Evolutionary conservation across 2,888 invertebrate species (phyloP).

Genomic region (Drosophila infuscata): DNA sequence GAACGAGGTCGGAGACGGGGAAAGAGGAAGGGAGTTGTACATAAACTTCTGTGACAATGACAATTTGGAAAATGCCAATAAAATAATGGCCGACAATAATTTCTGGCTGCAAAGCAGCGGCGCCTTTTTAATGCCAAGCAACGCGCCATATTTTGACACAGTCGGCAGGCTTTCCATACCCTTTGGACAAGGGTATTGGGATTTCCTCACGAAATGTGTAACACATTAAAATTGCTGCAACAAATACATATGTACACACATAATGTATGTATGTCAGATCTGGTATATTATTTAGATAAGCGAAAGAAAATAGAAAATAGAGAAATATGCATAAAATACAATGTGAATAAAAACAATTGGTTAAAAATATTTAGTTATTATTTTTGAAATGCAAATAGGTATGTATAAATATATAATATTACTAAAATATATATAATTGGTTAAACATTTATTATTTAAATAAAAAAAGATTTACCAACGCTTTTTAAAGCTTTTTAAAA

Average conservation of each 20-base stretch:
- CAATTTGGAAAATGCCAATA: constrained; percentile 68
- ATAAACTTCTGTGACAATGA: constrained; percentile 54
- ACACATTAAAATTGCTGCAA: not conserved
- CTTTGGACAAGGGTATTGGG: constrained; percentile 4
- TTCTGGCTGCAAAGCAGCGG: constrained; percentile 22
- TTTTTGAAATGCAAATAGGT: not conserved
- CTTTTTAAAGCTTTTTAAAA: not conserved
- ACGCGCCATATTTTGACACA: constrained; percentile 44
- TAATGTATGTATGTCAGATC: not conserved
- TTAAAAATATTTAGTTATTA: not conserved
- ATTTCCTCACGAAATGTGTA: not conserved
- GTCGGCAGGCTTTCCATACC: constrained; percentile 7
- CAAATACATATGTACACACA: not conserved
- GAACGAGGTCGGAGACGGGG: not conserved
- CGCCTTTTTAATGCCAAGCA: constrained; percentile 34
- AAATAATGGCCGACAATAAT: constrained; percentile 81
- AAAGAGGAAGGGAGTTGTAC: constrained; percentile 11
- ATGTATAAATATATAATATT: not conserved
- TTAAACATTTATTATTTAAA: not conserved
- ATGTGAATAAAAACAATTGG: not conserved
- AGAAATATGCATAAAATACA: not conserved
- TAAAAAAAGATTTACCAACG: not conserved
- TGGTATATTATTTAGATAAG: not conserved
- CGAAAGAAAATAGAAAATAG: not conserved
- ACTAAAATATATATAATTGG: rapidly evolving